These are phyloP conservation scores for Mesocricetus auratus DNA, from an alignment of 2,113 vertebrate species.

Conservation along the genomic window DNA sequence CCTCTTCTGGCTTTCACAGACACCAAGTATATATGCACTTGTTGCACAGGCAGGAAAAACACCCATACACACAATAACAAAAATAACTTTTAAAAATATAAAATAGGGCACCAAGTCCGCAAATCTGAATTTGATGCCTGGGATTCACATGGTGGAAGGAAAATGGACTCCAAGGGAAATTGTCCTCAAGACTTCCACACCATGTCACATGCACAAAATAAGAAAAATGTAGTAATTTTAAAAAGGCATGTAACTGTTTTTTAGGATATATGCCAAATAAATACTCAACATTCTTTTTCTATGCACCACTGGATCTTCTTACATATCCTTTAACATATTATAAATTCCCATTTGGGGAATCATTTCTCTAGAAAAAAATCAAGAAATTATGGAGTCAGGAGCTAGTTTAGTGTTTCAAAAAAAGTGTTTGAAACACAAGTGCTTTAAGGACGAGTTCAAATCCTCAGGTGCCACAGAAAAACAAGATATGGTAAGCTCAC, in stretches of 20 bases:
- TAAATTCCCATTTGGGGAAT: neutral
- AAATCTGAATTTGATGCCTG: neutral
- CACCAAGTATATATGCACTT: no score
- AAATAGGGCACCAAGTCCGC: neutral
- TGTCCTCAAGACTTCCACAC: neutral
- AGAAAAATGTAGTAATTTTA: neutral
- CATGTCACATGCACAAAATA: neutral
- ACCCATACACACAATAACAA: neutral
- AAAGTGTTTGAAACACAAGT: neutral
- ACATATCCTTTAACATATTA: neutral
- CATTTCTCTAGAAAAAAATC: neutral
- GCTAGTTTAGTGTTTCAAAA: neutral
- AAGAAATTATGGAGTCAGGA: neutral
- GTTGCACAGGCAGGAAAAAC: neutral
- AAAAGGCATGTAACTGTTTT: neutral
- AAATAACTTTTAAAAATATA: neutral
- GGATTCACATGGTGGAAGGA: neutral
- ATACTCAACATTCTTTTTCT: conserved; percentile 35
- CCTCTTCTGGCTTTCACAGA: neutral
- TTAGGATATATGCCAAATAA: neutral
- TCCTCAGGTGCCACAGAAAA: neutral
- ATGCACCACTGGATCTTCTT: neutral
- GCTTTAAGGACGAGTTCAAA: neutral
- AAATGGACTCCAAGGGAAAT: neutral
- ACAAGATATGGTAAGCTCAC: neutral